These are phyloP conservation scores for Papilio helenus DNA, from an alignment of 1,140 invertebrate species.

Conservation along the genomic window DNA sequence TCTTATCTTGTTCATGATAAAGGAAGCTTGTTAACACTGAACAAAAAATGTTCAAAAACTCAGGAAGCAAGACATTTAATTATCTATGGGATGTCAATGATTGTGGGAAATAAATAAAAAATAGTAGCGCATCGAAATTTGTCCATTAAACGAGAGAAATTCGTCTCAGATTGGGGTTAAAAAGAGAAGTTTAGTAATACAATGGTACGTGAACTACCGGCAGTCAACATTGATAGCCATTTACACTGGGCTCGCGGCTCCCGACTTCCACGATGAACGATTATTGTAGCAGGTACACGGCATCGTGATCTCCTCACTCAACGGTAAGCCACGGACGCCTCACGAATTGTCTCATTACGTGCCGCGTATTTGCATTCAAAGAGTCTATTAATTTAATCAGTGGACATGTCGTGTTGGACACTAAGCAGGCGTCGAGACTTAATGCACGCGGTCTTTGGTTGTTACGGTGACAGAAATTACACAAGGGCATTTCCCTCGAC, in stretches of 20 bases:
- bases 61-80: constrained; percentile 40
- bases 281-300: constrained; percentile 64
- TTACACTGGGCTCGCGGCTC: constrained; percentile 62
- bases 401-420: constrained; percentile 27
- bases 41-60: constrained; percentile 13
- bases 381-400: constrained; percentile 55
- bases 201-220: constrained; percentile 50
- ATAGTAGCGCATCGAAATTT: constrained; percentile 29
- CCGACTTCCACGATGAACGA: constrained; percentile 59
- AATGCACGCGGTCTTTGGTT: constrained; percentile 7
- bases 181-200: constrained; percentile 47
- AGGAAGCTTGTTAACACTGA: background rate
- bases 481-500: constrained; percentile 30
- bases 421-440: constrained; percentile 9
- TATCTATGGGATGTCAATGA: constrained; percentile 40
- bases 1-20: background rate
- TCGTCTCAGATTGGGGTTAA: constrained; percentile 31
- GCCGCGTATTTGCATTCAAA: constrained; percentile 61
- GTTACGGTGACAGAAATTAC: constrained; percentile 29
- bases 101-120: constrained; percentile 38
- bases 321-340: constrained; percentile 43
- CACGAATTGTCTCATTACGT: constrained; percentile 48
- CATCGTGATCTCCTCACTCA: constrained; percentile 55
- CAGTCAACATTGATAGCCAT: constrained; percentile 48
- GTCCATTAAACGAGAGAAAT: constrained; percentile 34